phyloP scores from a whole-genome alignment of 2,113 vertebrate species.

The Onychostruthus taczanowskii region DNA sequence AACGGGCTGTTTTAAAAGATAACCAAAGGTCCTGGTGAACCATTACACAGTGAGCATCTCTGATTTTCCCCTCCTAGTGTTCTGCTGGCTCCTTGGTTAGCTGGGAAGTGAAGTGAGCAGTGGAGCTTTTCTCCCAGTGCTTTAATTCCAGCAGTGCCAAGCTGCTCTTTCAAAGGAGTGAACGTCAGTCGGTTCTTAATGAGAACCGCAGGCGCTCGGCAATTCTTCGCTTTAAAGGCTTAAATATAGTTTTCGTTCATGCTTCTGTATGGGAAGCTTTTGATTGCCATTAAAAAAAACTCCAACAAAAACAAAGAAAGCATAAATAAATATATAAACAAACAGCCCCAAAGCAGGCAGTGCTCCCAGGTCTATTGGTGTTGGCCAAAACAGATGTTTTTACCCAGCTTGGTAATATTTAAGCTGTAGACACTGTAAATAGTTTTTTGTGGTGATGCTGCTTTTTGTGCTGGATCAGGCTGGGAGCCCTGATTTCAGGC shows the following conservation, averaged over 20 bases:
- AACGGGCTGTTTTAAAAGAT: neutral
- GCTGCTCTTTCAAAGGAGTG: neutral
- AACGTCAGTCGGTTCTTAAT: neutral
- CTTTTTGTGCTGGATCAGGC: neutral
- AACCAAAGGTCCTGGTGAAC: neutral
- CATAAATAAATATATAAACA: neutral
- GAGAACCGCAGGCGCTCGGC: neutral
- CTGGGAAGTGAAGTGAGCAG: neutral
- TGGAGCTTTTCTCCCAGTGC: neutral
- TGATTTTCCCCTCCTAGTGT: accelerated
- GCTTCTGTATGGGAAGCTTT: neutral
- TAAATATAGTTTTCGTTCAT: neutral
- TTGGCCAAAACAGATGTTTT: neutral
- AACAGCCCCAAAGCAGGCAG: neutral
- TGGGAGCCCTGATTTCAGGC: neutral
- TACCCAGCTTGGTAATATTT: neutral
- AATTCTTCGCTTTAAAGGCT: neutral
- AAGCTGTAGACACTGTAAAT: neutral
- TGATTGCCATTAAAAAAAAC: neutral
- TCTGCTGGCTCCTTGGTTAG: neutral
- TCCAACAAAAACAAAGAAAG: neutral
- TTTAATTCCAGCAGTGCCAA: neutral
- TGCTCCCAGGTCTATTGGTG: neutral
- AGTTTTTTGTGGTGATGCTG: neutral
- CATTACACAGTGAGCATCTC: neutral